phyloP scores from a whole-genome alignment of 2,888 invertebrate species.

The Baronia brevicornis region DNA sequence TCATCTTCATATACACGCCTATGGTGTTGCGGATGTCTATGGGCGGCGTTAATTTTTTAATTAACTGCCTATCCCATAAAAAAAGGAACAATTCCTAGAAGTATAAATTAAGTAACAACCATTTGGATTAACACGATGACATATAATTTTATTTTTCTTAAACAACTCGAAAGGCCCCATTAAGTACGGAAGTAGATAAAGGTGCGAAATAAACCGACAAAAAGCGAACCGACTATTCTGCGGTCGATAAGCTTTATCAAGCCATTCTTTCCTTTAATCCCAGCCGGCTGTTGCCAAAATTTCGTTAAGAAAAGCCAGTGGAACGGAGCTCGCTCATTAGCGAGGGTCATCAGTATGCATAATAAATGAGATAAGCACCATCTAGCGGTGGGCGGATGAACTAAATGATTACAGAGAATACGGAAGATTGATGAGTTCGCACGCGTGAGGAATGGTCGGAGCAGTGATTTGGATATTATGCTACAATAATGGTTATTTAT shows the following conservation, averaged over 20 bases:
- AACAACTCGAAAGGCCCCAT: too few species aligned
- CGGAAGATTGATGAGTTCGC: constrained; percentile 41
- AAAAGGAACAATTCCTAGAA: too few species aligned
- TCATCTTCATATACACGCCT: too few species aligned
- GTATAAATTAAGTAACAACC: too few species aligned
- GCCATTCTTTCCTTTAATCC: constrained; percentile 52
- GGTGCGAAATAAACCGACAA: constrained; percentile 7
- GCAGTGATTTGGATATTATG: constrained; percentile 9
- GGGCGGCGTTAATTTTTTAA: too few species aligned
- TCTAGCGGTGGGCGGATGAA: constrained; percentile 53
- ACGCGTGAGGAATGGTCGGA: constrained; percentile 20
- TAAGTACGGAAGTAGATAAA: constrained; percentile 2
- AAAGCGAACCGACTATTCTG: constrained; percentile 17
- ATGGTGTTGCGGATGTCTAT: too few species aligned
- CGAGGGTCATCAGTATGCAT: constrained; percentile 85
- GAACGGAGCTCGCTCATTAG: constrained; percentile 74
- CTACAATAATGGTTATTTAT: constrained; percentile 13
- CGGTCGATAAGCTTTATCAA: constrained; percentile 36
- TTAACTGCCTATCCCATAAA: too few species aligned
- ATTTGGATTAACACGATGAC: too few species aligned
- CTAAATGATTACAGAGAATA: constrained; percentile 40
- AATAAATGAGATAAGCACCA: constrained; percentile 79
- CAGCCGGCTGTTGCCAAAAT: constrained; percentile 54
- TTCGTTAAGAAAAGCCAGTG: constrained; percentile 47
- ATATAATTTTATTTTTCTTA: too few species aligned